A percentile compares a stretch with the other conserved stretches of the same genome.
phyloP scores from a whole-genome alignment of 2,888 invertebrate species.

The Meganola albula region DNA sequence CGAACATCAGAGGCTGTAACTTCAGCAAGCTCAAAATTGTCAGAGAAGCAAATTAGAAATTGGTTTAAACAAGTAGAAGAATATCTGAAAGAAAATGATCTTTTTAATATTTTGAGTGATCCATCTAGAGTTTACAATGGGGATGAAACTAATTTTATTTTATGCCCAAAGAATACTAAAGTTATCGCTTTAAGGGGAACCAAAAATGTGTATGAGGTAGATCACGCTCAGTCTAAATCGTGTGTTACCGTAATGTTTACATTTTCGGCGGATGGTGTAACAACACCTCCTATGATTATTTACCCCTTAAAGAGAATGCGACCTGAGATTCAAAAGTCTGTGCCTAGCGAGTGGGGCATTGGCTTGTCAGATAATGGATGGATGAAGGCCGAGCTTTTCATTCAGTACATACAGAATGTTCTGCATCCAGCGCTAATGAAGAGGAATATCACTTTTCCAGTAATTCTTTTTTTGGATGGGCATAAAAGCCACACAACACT shows the following conservation, averaged over 20 bases:
- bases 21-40: conserved; percentile 30
- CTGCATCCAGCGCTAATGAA: conserved; percentile 5
- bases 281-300: conserved; percentile 11
- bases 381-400: conserved; percentile 11
- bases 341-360: conserved; percentile 17
- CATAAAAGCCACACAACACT: conserved; percentile 6
- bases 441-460: conserved; percentile 1
- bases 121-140: conserved; percentile 28
- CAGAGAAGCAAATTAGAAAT: conserved; percentile 29
- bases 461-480: conserved; percentile 6
- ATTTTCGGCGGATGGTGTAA: conserved; percentile 15
- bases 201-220: conserved; percentile 14
- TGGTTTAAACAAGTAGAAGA: conserved; percentile 30
- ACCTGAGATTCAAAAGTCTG: conserved; percentile 7
- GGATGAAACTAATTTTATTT: conserved; percentile 30
- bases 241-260: conserved; percentile 12
- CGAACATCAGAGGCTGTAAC: conserved; percentile 29
- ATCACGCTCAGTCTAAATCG: conserved; percentile 8
- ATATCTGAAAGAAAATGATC: conserved; percentile 15
- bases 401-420: conserved; percentile 7
- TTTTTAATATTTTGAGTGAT: conserved; percentile 15
- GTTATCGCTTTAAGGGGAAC: conserved; percentile 20
- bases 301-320: conserved; percentile 17
- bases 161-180: conserved; percentile 23
- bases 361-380: conserved; percentile 8